Evolutionary conservation across 2,113 vertebrate genomes (phyloP).

Genomic region (Leiothrix lutea): DNA sequence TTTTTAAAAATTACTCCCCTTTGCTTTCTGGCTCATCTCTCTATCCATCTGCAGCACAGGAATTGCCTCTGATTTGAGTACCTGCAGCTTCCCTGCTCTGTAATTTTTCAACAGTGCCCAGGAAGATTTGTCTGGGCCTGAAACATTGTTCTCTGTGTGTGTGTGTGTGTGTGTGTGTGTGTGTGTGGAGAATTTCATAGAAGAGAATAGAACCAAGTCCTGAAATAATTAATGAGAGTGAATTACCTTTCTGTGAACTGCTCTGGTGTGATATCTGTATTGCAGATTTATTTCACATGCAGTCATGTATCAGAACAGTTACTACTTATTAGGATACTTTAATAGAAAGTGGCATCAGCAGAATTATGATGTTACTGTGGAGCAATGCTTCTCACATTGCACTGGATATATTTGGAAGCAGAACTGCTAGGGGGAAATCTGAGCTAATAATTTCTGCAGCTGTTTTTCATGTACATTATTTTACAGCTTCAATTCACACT

Average conservation of each 20-base stretch:
- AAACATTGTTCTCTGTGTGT: not conserved
- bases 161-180: accelerated
- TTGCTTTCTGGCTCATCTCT: not conserved
- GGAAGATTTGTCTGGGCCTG: not conserved
- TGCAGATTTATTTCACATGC: not conserved
- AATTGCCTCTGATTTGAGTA: not conserved
- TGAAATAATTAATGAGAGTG: not conserved
- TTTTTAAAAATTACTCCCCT: not conserved
- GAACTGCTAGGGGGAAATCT: constrained; percentile 2
- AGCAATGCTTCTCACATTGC: not conserved
- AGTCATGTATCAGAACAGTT: not conserved
- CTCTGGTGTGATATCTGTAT: not conserved
- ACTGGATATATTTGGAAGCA: constrained; percentile 1
- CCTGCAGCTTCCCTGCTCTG: not conserved
- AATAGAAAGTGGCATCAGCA: constrained; percentile 51
- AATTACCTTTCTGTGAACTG: not conserved
- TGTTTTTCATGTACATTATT: constrained; percentile 31
- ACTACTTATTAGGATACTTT: not conserved
- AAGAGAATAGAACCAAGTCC: not conserved
- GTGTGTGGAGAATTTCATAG: not conserved
- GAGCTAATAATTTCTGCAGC: constrained; percentile 36
- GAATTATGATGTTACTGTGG: constrained; percentile 8
- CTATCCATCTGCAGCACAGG: not conserved
- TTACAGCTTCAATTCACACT: constrained; percentile 28
- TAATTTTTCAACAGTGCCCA: not conserved